Conservation (phyloP, 2,113 vertebrate genomes). For the Benitochromis conjunctus region DNA sequence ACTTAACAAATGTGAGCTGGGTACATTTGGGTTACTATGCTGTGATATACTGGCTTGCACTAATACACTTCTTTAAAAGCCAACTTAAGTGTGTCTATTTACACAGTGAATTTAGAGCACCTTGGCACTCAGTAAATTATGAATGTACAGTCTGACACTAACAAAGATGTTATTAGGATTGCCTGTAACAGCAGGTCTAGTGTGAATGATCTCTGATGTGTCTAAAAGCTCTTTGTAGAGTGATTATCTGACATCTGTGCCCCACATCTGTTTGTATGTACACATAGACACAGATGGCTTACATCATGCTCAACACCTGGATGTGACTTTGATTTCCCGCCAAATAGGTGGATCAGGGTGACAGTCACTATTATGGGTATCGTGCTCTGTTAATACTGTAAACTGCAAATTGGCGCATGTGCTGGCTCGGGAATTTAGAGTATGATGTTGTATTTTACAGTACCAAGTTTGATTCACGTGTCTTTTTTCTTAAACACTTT, state of each 20-base stretch:
- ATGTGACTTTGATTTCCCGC: slow-evolving; percentile 66
- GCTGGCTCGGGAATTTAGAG: slow-evolving; percentile 24
- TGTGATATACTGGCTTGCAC: neutral
- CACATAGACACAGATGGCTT: slow-evolving; percentile 62
- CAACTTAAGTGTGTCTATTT: neutral
- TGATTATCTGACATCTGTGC: slow-evolving; percentile 62
- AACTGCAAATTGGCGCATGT: slow-evolving; percentile 23
- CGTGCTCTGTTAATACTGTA: slow-evolving; percentile 55
- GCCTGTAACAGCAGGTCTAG: slow-evolving; percentile 29
- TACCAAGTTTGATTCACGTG: neutral
- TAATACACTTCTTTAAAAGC: neutral
- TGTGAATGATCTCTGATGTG: slow-evolving; percentile 15
- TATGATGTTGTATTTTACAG: neutral
- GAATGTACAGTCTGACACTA: slow-evolving; percentile 2
- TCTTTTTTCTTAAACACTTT: neutral
- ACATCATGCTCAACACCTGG: slow-evolving; percentile 66
- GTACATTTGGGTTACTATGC: neutral
- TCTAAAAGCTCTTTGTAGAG: slow-evolving; percentile 47
- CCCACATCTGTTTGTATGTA: slow-evolving; percentile 64
- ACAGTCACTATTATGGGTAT: slow-evolving; percentile 54
- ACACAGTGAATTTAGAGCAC: neutral
- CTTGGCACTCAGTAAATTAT: neutral
- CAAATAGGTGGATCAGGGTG: slow-evolving; percentile 63
- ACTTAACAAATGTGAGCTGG: neutral
- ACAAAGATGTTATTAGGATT: slow-evolving; percentile 27